phyloP scores from a whole-genome alignment of 2,797 vertebrate species.

The Tamandua tetradactyla region DNA sequence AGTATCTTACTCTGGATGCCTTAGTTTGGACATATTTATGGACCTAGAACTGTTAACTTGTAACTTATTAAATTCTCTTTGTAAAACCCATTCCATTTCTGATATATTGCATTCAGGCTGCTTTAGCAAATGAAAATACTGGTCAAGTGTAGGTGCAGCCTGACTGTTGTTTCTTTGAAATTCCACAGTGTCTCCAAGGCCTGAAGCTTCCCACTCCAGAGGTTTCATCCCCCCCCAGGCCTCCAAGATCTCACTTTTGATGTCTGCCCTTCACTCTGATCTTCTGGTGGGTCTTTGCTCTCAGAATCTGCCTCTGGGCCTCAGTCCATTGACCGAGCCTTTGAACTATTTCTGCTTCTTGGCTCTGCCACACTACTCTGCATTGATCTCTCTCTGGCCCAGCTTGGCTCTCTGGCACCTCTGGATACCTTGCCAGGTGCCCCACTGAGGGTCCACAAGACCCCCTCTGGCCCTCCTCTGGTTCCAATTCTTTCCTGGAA shows the following conservation, averaged over 20 bases:
- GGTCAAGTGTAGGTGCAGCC: accelerated
- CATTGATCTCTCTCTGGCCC: accelerated
- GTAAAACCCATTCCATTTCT: too few species aligned
- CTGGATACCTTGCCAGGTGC: background rate
- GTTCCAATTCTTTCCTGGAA: background rate
- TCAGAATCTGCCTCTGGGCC: background rate
- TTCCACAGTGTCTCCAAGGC: too few species aligned
- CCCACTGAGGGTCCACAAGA: accelerated
- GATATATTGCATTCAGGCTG: too few species aligned
- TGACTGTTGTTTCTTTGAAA: accelerated
- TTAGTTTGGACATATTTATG: too few species aligned
- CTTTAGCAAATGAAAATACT: too few species aligned
- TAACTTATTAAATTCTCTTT: too few species aligned
- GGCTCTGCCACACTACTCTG: accelerated
- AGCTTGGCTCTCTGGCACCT: background rate
- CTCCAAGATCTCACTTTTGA: background rate
- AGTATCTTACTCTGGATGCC: too few species aligned
- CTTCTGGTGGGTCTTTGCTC: background rate
- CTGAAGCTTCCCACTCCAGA: accelerated
- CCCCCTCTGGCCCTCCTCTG: background rate
- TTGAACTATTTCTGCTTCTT: background rate
- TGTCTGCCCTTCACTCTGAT: background rate
- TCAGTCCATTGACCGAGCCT: accelerated
- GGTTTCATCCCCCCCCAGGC: too few species aligned
- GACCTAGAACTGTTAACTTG: too few species aligned